Evolutionary conservation across 2,113 vertebrate species (phyloP).

Genomic region (Dascyllus trimaculatus): DNA sequence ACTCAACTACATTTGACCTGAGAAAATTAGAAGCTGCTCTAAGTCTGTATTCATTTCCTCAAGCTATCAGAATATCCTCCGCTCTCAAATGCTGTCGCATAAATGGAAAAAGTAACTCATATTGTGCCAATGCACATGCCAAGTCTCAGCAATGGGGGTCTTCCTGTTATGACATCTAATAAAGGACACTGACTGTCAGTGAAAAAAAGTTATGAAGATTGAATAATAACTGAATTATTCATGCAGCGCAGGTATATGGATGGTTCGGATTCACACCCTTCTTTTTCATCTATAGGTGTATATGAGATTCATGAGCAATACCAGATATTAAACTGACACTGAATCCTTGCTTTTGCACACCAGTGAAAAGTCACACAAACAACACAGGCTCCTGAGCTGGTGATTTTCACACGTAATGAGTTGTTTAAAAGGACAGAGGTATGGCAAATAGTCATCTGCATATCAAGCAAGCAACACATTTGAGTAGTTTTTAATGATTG

Average conservation of each 20-base stretch:
- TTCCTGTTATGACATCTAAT: constrained; percentile 29
- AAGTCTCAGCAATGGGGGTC: constrained; percentile 27
- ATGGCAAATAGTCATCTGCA: background rate
- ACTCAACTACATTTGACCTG: constrained; percentile 32
- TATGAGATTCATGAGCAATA: constrained; percentile 28
- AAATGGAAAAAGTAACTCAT: constrained; percentile 22
- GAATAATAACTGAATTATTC: constrained; percentile 27
- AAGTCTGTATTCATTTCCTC: constrained; percentile 24
- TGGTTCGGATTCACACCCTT: constrained; percentile 77
- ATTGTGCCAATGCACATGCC: background rate
- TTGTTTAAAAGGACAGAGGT: background rate
- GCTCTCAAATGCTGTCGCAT: constrained; percentile 18
- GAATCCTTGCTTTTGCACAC: constrained; percentile 12
- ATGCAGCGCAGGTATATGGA: constrained; percentile 55
- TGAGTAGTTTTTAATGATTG: no score
- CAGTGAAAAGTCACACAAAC: background rate
- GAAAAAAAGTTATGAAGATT: constrained; percentile 7
- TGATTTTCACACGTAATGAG: background rate
- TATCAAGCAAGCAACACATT: no score
- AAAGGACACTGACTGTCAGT: constrained; percentile 41
- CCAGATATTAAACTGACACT: constrained; percentile 21
- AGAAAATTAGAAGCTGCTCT: constrained; percentile 33
- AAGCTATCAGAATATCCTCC: background rate
- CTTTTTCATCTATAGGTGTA: constrained; percentile 56
- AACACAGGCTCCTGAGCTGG: background rate